Base-by-base conservation (phyloP, 2,888 invertebrate species). In the Clostera curtula region DNA sequence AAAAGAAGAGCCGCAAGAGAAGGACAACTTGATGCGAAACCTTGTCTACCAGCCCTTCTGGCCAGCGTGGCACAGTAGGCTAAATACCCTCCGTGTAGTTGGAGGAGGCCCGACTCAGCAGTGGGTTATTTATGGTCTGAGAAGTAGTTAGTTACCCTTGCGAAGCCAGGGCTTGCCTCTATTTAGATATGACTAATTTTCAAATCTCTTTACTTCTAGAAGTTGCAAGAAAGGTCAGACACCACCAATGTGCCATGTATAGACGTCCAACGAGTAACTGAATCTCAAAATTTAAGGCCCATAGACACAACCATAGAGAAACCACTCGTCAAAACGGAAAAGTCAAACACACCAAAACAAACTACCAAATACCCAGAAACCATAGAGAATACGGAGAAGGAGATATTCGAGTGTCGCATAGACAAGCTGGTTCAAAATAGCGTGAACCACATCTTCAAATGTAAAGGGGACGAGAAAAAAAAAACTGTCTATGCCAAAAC, bases 391-490 rank as follows among this genome's bases (percentile, higher is more conserved):
- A 31, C 43, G 39, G 43, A 50, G 15, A 37, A 42, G 3, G 47
- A 51, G 11, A 54, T 73, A 3, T 82, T 82, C 37, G 79, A 82
- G 27, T 80, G 79, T 25, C 57, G 79, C 31, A 65, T 83, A 29
- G 79, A 77, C 6, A 80, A 75, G 22, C 34, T 83, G 0, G 80
- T 83, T 0, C 74, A 79, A 18, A 68, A 79, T 18, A 77, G 76
- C 19, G 82, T 82, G 0, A 79, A 77, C 19, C 80, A 80, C 14
- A 70, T 82, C 7, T 82, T 60, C 28, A 77, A 69, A 34, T 57
- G 50, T 2, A 65, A 56, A 2, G 34, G 37, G 2, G 36, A 36
- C 0, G 49, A 72, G n/a, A 66, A 66, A 28, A 75, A 68, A 27
- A 70, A 65, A 19, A n/a, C n/a, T n/a, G 60, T 80, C 0, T 67